These are phyloP conservation scores for Caranx melampygus DNA, from an alignment of 2,113 vertebrate genomes.

Conservation along the genomic window DNA sequence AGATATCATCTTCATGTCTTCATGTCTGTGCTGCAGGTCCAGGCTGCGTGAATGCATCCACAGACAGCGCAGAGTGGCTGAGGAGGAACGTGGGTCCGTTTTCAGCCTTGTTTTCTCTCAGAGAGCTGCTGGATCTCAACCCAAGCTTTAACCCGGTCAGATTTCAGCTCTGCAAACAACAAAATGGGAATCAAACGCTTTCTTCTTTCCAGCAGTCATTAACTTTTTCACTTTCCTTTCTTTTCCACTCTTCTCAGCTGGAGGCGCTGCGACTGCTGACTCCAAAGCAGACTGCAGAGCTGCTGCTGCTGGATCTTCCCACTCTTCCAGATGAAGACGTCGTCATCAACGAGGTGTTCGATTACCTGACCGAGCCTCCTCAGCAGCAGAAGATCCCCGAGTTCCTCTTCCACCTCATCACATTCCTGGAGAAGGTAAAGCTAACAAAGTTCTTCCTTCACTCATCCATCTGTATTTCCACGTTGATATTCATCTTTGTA, in stretches of 20 bases:
- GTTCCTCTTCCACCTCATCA: constrained; percentile 56
- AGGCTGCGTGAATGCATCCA: constrained; percentile 59
- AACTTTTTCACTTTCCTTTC: background rate
- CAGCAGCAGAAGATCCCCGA: constrained; percentile 18
- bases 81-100: constrained; percentile 72
- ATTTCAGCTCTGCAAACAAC: background rate
- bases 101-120: constrained; percentile 45
- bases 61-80: constrained; percentile 73
- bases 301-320: constrained; percentile 60
- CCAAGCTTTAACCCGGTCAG: constrained; percentile 72
- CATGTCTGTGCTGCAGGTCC: constrained; percentile 40
- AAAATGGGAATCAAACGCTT: too few species aligned
- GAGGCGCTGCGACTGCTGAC: constrained; percentile 64
- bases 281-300: constrained; percentile 65
- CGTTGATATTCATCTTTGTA: constrained; percentile 8
- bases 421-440: constrained; percentile 51
- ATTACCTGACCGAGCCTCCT: constrained; percentile 52
- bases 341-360: constrained; percentile 70
- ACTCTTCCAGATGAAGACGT: constrained; percentile 28
- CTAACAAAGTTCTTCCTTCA: background rate
- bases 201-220: background rate
- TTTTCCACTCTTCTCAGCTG: constrained; percentile 54
- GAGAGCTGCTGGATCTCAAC: constrained; percentile 66
- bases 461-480: background rate
- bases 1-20: background rate